A percentile compares a stretch with the other conserved stretches of the same genome.
These are phyloP conservation scores for Dendrocincla tyrannina DNA, from an alignment of 2,797 vertebrate species.

Conservation along the genomic window DNA sequence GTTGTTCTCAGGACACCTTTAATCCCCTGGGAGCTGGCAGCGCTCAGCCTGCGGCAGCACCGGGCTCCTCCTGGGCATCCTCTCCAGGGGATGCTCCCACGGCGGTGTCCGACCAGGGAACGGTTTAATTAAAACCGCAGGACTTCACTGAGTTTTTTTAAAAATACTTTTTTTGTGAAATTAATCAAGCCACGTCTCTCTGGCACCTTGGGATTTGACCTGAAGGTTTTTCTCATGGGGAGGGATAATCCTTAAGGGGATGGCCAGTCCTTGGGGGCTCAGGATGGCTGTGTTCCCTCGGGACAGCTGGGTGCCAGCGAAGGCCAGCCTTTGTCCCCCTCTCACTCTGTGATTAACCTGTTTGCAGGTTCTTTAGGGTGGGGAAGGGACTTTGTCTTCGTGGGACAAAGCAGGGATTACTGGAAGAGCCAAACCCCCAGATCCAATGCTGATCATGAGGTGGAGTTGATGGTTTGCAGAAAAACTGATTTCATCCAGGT, in stretches of 20 bases:
- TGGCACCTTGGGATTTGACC: not conserved
- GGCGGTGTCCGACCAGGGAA: rapidly evolving
- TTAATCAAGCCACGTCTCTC: not conserved
- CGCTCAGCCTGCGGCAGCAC: not conserved
- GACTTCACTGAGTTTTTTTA: not conserved
- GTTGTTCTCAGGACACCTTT: constrained; percentile 32
- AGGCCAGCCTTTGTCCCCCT: not conserved
- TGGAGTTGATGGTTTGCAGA: not conserved
- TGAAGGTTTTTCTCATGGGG: not conserved
- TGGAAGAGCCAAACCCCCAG: not conserved
- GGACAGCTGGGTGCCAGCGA: not conserved
- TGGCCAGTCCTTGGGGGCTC: not conserved
- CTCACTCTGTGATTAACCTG: not conserved
- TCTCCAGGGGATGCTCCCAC: not conserved
- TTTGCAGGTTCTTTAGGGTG: not conserved
- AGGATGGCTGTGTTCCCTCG: not conserved
- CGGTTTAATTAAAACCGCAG: not conserved
- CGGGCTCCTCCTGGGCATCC: not conserved
- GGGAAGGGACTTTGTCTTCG: not conserved
- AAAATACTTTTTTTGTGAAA: not conserved
- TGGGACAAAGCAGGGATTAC: not conserved
- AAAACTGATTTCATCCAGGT: not conserved
- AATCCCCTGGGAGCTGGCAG: constrained; percentile 12
- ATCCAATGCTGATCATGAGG: rapidly evolving
- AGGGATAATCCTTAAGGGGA: not conserved